These are phyloP conservation scores for Sthenelais limicola DNA, from an alignment of 2,888 invertebrate species.

Conservation along the genomic window DNA sequence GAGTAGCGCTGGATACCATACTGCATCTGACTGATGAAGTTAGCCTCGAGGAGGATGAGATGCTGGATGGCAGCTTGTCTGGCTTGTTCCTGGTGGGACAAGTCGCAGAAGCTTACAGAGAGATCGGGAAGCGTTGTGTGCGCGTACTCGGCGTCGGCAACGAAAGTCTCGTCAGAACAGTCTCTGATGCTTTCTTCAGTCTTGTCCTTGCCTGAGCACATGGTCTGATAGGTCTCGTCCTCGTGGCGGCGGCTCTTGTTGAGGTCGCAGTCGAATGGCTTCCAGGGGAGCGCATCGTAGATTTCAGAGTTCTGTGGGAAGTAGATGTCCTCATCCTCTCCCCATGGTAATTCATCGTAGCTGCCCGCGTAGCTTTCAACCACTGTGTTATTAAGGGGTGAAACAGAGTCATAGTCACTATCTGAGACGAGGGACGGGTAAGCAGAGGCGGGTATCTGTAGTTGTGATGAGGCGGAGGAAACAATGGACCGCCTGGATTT, in stretches of 20 bases:
- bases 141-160: slow-evolving; percentile 13
- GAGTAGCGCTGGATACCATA: slow-evolving; percentile 67
- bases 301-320: slow-evolving; percentile 21
- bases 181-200: not conserved
- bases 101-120: slow-evolving; percentile 20
- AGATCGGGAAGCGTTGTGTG: slow-evolving; percentile 27
- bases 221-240: slow-evolving; percentile 21
- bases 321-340: slow-evolving; percentile 8
- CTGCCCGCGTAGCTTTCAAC: not conserved
- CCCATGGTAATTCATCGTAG: slow-evolving; percentile 12
- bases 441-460: not conserved
- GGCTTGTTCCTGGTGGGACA: slow-evolving; percentile 8
- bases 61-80: slow-evolving; percentile 14
- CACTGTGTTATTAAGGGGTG: not conserved
- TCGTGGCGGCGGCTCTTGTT: too few species aligned
- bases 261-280: slow-evolving; percentile 23
- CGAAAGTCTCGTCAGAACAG: not conserved
- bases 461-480: not conserved
- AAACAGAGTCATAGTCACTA: too few species aligned
- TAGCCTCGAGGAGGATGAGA: slow-evolving; percentile 55
- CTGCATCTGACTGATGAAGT: slow-evolving; percentile 67
- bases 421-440: not conserved
- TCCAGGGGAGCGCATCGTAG: slow-evolving; percentile 33
- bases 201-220: not conserved
- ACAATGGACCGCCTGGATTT: not conserved